phyloP scores from a whole-genome alignment of 2,797 vertebrate genomes.

The Petrocephalus sullivani region DNA sequence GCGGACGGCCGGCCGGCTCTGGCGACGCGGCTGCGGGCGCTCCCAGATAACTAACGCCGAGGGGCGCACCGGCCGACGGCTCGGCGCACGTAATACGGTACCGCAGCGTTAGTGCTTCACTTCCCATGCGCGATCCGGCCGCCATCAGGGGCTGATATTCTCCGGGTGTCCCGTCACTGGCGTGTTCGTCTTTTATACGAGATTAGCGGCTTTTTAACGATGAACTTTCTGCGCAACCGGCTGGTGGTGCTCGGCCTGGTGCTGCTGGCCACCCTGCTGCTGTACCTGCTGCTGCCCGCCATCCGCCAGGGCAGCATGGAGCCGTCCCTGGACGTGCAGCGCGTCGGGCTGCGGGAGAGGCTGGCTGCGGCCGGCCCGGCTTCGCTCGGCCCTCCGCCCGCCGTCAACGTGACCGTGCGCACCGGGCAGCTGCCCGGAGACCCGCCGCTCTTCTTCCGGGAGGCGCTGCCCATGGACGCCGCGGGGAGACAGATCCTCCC shows the following conservation, averaged over 20 bases:
- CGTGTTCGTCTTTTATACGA: not conserved
- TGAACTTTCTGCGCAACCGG: constrained; percentile 76
- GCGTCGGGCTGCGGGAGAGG: constrained; percentile 42
- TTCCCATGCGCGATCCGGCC: not conserved
- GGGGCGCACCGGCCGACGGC: not conserved
- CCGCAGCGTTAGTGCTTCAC: not conserved
- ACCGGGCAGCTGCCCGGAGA: constrained; percentile 69
- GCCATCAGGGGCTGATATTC: not conserved
- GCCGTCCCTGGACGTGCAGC: constrained; percentile 59
- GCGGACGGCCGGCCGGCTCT: not conserved
- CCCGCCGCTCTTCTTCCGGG: constrained; percentile 81
- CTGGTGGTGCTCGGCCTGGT: constrained; percentile 74
- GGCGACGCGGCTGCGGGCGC: not conserved
- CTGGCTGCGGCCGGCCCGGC: constrained; percentile 16
- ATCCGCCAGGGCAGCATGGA: constrained; percentile 67
- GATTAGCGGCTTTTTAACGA: constrained; percentile 31
- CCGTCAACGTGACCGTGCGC: constrained; percentile 64
- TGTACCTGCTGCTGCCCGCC: constrained; percentile 77
- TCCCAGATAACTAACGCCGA: not conserved
- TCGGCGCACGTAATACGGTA: not conserved
- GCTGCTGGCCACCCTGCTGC: constrained; percentile 68
- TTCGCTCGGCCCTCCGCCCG: constrained; percentile 42
- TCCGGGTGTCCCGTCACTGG: not conserved
- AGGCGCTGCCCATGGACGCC: constrained; percentile 64
- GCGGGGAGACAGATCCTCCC: constrained; percentile 57